phyloP scores from a whole-genome alignment of 30 jellyfish, hydroid and myxozoan species.

The Turritopsis rubra region DNA sequence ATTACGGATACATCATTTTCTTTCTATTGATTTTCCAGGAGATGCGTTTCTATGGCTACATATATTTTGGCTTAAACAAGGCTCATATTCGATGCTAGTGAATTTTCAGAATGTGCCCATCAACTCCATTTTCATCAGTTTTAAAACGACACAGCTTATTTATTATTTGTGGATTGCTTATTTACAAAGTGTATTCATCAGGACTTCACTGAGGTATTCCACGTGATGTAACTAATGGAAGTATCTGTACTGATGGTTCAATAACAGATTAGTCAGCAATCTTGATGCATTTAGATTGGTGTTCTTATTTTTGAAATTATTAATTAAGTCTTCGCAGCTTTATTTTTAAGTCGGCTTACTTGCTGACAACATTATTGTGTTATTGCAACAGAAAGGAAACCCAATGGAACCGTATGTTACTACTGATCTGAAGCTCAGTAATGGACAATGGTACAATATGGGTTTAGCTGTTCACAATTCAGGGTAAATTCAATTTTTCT shows the following conservation, averaged over 20 bases:
- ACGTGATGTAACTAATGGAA: too few species aligned
- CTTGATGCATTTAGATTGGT: too few species aligned
- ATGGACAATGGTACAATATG: slow-evolving; percentile 88
- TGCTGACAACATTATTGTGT: slow-evolving; percentile 67
- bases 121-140: slow-evolving; percentile 52
- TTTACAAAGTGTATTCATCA: slow-evolving; percentile 60
- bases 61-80: slow-evolving; percentile 78
- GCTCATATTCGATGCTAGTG: slow-evolving; percentile 59
- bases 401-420: slow-evolving; percentile 63
- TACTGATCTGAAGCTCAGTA: slow-evolving; percentile 62
- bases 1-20: too few species aligned
- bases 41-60: slow-evolving; percentile 81
- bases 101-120: slow-evolving; percentile 27
- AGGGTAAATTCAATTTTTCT: slow-evolving; percentile 61
- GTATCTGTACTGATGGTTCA: too few species aligned
- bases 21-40: slow-evolving; percentile 65
- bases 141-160: slow-evolving; percentile 71
- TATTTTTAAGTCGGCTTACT: slow-evolving; percentile 80
- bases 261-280: too few species aligned
- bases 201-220: not conserved
- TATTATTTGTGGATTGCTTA: slow-evolving; percentile 67
- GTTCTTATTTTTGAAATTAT: too few species aligned
- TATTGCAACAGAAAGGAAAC: slow-evolving; percentile 41
- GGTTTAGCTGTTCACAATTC: slow-evolving; percentile 37
- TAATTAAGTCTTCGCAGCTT: slow-evolving; percentile 7